phyloP scores from a whole-genome alignment of 2,888 invertebrate genomes.

The Dendrolimus houi region DNA sequence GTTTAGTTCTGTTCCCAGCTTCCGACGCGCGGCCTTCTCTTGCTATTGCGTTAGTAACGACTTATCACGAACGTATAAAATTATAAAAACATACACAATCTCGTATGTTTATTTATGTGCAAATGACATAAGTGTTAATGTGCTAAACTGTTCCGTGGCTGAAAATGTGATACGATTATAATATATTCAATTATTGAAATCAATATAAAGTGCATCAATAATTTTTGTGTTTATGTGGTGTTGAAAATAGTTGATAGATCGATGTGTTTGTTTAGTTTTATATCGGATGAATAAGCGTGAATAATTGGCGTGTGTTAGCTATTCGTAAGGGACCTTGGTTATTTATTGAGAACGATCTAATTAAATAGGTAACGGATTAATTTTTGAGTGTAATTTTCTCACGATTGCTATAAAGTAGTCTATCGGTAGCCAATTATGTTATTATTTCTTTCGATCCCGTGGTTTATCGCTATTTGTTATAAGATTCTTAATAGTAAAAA shows the following conservation, averaged over 20 bases:
- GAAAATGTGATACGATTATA: slow-evolving; percentile 7
- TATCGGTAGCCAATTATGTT: slow-evolving; percentile 24
- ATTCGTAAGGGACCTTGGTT: slow-evolving; percentile 33
- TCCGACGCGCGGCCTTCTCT: slow-evolving; percentile 61
- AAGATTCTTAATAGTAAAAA: too few species aligned
- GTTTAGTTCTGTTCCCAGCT: slow-evolving; percentile 66
- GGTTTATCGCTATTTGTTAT: too few species aligned
- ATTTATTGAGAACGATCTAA: slow-evolving; percentile 35
- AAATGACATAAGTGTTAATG: slow-evolving; percentile 24
- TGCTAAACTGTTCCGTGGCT: slow-evolving; percentile 19
- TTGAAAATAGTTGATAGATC: slow-evolving; percentile 14
- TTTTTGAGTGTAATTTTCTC: slow-evolving; percentile 35
- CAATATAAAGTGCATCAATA: not conserved
- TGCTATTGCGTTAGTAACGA: slow-evolving; percentile 29
- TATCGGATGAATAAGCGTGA: slow-evolving; percentile 16
- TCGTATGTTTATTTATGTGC: slow-evolving; percentile 14
- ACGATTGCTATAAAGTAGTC: slow-evolving; percentile 24
- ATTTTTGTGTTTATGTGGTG: not conserved
- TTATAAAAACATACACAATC: slow-evolving; percentile 16
- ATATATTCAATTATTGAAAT: too few species aligned
- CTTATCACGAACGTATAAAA: slow-evolving; percentile 24
- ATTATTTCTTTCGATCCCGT: slow-evolving; percentile 8
- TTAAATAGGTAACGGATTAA: slow-evolving; percentile 23
- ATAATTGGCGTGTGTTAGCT: slow-evolving; percentile 25
- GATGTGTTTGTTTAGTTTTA: slow-evolving; percentile 12